Evolutionary conservation across 2,888 invertebrate genomes (phyloP).

Genomic region (Amphipoea lucens): DNA sequence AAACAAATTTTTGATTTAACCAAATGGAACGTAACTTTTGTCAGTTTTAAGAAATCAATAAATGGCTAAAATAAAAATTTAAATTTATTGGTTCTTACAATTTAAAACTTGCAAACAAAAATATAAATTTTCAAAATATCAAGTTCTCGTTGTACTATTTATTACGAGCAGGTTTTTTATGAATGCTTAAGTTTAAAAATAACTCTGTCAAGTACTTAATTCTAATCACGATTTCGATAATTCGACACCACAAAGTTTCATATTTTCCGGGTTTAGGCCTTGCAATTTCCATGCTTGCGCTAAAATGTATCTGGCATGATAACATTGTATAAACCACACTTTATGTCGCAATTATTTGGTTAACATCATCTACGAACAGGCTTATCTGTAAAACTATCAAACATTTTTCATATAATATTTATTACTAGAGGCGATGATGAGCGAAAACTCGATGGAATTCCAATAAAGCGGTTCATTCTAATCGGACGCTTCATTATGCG

Average conservation of each 20-base stretch:
- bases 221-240: background rate
- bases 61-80: background rate
- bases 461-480: conserved; percentile 71
- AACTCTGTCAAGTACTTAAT: background rate
- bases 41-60: background rate
- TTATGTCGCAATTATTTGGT: conserved; percentile 52
- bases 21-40: background rate
- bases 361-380: conserved; percentile 40
- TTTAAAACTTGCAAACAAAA: background rate
- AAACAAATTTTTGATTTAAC: background rate
- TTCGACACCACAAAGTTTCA: background rate
- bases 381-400: conserved; percentile 51
- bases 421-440: conserved; percentile 65
- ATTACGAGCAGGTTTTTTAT: background rate
- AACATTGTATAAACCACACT: conserved; percentile 47
- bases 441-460: conserved; percentile 77
- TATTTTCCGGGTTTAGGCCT: conserved; percentile 40
- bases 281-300: conserved; percentile 43
- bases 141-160: background rate
- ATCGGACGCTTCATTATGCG: conserved; percentile 64
- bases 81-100: background rate
- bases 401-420: conserved; percentile 59
- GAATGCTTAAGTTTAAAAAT: background rate
- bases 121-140: background rate
- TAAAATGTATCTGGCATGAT: conserved; percentile 50